Percentiles rank a stretch among this genome's conserved stretches.
Conservation (phyloP, 2,113 vertebrate genomes). For the Capricornis sumatraensis region DNA sequence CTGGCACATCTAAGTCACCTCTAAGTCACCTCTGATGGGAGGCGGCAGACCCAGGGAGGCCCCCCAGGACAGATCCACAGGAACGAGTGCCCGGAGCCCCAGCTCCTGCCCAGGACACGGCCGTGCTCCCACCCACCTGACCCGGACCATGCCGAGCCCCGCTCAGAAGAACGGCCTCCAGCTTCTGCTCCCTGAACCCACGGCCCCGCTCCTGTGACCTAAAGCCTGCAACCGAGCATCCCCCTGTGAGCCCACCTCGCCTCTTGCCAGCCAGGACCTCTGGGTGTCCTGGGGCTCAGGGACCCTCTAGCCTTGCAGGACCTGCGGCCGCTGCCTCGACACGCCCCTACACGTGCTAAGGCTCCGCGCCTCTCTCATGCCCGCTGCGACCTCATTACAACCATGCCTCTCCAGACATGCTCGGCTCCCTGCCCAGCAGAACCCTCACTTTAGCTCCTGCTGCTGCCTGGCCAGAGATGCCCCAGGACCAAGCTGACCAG, state of each 20-base stretch:
- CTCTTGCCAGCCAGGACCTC: not conserved
- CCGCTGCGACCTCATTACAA: fast-evolving
- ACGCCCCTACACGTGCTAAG: not conserved
- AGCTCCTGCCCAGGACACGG: not conserved
- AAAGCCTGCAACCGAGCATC: not conserved
- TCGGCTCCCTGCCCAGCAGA: not conserved
- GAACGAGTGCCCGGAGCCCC: fast-evolving
- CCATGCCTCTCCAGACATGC: not conserved
- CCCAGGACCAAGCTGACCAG: not conserved
- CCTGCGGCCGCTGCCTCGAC: not conserved
- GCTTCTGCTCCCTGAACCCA: not conserved
- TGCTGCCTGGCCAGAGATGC: not conserved
- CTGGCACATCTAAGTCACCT: no score
- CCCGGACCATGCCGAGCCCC: not conserved
- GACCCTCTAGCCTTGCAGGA: not conserved
- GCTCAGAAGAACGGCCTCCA: not conserved
- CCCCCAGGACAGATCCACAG: not conserved
- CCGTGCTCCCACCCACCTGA: fast-evolving
- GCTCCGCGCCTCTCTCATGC: not conserved
- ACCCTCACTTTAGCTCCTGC: not conserved
- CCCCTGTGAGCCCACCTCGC: not conserved
- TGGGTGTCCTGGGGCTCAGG: not conserved
- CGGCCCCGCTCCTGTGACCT: fast-evolving
- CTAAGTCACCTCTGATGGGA: not conserved
- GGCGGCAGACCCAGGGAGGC: not conserved